Evolutionary conservation across 2,113 vertebrate genomes (phyloP), one percentile per base, ranked within the genome.

Genomic region (Phylloscopus trochiloides): DNA sequence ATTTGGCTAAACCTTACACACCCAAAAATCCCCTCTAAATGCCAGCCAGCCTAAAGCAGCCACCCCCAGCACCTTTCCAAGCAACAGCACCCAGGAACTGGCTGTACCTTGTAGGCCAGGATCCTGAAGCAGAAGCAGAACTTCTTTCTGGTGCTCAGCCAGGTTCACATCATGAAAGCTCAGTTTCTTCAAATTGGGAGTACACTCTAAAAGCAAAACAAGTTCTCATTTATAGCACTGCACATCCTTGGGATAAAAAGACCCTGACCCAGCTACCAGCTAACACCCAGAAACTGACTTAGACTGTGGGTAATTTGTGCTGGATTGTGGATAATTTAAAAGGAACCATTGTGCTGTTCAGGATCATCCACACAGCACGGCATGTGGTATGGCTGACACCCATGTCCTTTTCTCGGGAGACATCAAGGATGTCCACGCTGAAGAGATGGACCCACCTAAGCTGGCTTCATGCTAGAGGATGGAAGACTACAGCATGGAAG

Each of bases 101-200:
- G 59, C 81, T 94, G 58, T 97, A 99, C 99, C 98, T 98, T 98
- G 98, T 40, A 99, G 97, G 88, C 95, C 38, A 4, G 98, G 98
- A 87, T 98, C 97, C 89, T 98, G 97, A 81, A 99, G 96, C 78
- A 99, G 97, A 86, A 98, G 96, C 74, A 99, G 96, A 96, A 99
- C 98, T 95, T 99, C 98, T 8, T 92, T 97, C 74, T 98, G 98
- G 92, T 98, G 98, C 38, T 98, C 97, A 38, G 98, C 96, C 81
- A 99, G 96, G 92, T 98, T 99, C 83, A 98, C 96, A 74, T 99
- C 98, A 16, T 99, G 98, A 92, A 99, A 97, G 66, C 97, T 98
- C 76, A 99, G 95, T 63, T 97, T 98, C 94, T 98, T 98, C 95
- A 99, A 91, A 50, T 89, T 45, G 42, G 95, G 92, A 92, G 98